Conservation (phyloP, 23 tunicate genomes). For the Trididemnum clinides region DNA sequence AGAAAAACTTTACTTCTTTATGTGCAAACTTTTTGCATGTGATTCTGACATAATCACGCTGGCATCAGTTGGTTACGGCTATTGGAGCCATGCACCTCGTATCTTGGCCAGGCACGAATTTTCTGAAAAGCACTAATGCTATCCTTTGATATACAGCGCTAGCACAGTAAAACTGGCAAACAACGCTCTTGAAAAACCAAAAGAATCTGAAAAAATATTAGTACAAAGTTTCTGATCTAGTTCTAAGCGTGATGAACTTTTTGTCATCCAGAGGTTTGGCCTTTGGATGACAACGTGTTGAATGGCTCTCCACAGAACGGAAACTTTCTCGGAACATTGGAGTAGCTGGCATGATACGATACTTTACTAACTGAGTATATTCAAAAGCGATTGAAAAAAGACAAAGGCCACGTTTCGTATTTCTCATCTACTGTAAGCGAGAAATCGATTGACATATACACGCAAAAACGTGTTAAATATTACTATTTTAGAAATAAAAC, state of each 20-base stretch:
- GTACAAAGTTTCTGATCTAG: constrained; percentile 32
- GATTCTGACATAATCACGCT: too few relatives aligned
- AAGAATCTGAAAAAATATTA: constrained; percentile 36
- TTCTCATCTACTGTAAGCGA: too few relatives aligned
- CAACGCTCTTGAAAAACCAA: constrained; percentile 16
- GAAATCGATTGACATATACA: background rate
- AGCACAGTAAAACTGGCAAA: background rate
- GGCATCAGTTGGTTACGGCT: too few relatives aligned
- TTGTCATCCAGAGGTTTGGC: constrained; percentile 14
- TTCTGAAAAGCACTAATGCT: background rate
- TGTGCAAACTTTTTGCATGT: constrained; percentile 35
- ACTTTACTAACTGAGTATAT: constrained; percentile 42
- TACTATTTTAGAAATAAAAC: constrained; percentile 46
- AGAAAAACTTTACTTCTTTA: too few relatives aligned
- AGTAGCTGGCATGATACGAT: constrained; percentile 19
- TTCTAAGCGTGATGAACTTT: constrained; percentile 9
- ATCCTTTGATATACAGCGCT: background rate
- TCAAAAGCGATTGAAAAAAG: background rate
- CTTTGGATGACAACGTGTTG: background rate
- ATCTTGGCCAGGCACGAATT: too few relatives aligned
- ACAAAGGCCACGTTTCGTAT: constrained; percentile 27
- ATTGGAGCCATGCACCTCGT: too few relatives aligned
- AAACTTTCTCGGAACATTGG: constrained; percentile 43
- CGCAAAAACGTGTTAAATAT: constrained; percentile 4
- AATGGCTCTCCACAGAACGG: constrained; percentile 24